Base-by-base conservation (phyloP, 1,140 invertebrate genomes). In the Drosophila kepulauana region DNA sequence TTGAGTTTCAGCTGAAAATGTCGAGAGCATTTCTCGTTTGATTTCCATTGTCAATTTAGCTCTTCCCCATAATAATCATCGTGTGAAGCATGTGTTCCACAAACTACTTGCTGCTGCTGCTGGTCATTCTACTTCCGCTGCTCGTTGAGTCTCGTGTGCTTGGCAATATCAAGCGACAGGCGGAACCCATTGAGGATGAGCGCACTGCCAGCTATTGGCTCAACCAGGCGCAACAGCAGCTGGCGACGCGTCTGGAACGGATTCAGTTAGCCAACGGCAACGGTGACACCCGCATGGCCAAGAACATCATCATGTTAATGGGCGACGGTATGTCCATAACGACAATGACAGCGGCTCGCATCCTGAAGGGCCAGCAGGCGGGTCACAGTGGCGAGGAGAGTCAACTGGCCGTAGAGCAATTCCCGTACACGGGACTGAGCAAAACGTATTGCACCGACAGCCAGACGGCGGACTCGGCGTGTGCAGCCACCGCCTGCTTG, bases 381-480 rank as follows among this genome's bases (percentile, higher is more conserved):
- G 94, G 94, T 0, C 73, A 78, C 15, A 78, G 91, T 6, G 96
- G 94, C 0, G 96, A 97, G 92, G 96, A 97, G 70, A 92, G 92
- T 3, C 82, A 94, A 16, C 92, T 97, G 46, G 94, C 94, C n/a
- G 96, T 97, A 81, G 97, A 97, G 70, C 94, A 95, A 57, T 97
- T 97, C 77, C 96, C 96, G 1, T 93, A 95, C 59, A 92, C 94
- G 8, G 96, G 95, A 25, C 89, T 97, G 2, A 94, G 95, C 0
- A 97, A 86, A 35, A 92, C 91, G 7, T 92, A 98, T 92, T 97
- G 96, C 89, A 93, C 96, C 3, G 95, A 98, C 91, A 94, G 94
- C 16, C 97, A 97, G 94, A 95, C 96, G 0, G 94, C 97, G 0
- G 97, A 98, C 85, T 97, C 96, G 0, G 97, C 97, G 0, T 95